Evolutionary conservation across 2,888 invertebrate genomes (phyloP).

Genomic region (Drosophila incognita): DNA sequence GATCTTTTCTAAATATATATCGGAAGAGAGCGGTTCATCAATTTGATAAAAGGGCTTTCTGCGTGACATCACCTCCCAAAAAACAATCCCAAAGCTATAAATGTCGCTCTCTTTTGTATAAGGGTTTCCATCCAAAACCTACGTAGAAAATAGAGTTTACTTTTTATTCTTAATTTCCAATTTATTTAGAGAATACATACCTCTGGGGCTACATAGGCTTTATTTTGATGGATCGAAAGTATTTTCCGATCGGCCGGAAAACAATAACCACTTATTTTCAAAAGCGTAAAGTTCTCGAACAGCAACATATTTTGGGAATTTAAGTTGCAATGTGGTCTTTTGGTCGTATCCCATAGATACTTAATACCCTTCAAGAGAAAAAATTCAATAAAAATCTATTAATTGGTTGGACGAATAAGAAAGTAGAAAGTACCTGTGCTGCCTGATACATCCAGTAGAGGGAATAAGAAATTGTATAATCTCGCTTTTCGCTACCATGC

Average conservation of each 20-base stretch:
- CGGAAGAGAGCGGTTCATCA: not conserved
- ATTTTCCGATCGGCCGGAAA: not conserved
- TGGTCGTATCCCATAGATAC: not conserved
- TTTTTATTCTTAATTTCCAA: no score
- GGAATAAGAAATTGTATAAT: not conserved
- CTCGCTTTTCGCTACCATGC: slow-evolving; percentile 1
- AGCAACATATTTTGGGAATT: slow-evolving; percentile 8
- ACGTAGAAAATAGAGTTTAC: no score
- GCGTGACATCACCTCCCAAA: slow-evolving; percentile 9
- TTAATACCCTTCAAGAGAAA: not conserved
- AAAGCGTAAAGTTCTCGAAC: not conserved
- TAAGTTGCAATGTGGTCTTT: not conserved
- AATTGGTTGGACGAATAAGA: not conserved
- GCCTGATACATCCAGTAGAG: slow-evolving; percentile 14
- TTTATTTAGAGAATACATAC: not conserved
- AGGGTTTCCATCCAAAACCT: not conserved
- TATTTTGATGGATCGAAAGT: not conserved
- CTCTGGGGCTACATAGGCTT: slow-evolving; percentile 11
- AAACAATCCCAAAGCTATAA: slow-evolving; percentile 11
- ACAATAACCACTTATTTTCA: slow-evolving; percentile 10
- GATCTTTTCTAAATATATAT: not conserved
- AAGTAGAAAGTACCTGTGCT: not conserved
- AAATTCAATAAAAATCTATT: not conserved
- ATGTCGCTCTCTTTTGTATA: not conserved
- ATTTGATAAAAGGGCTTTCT: slow-evolving; percentile 4